These are phyloP conservation scores for Hippopotamyrus pictus DNA, from an alignment of 2,797 vertebrate genomes.

Conservation along the genomic window DNA sequence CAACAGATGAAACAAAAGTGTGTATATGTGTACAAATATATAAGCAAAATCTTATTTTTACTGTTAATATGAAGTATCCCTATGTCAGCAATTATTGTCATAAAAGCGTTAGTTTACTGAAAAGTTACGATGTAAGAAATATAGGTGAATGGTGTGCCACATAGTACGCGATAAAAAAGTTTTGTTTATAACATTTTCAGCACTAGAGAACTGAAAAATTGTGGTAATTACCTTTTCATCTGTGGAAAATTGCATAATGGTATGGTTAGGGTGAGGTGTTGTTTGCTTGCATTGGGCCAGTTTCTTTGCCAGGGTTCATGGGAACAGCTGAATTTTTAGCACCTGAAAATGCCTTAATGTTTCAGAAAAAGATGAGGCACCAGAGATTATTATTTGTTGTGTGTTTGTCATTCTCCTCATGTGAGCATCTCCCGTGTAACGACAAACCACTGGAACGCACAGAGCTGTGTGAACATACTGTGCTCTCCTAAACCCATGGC, in stretches of 20 bases:
- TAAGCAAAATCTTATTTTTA: neutral
- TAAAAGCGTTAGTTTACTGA: neutral
- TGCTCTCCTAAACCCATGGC: neutral
- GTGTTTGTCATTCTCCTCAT: neutral
- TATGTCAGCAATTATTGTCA: neutral
- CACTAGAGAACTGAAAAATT: neutral
- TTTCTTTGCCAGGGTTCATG: neutral
- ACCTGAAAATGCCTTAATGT: neutral
- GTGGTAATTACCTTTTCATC: neutral
- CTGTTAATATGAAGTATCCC: neutral
- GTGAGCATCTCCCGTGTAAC: neutral
- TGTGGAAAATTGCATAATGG: neutral
- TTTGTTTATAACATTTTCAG: neutral
- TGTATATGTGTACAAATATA: neutral
- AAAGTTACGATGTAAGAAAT: neutral
- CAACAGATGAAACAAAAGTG: neutral
- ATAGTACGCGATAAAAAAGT: neutral
- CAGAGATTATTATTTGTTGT: neutral
- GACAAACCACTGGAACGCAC: neutral
- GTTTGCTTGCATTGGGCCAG: neutral
- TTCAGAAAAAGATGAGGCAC: no score
- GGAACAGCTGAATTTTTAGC: neutral
- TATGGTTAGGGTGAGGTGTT: neutral
- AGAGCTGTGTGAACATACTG: neutral
- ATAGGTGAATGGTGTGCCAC: neutral